Conservation (phyloP, 2,888 invertebrate genomes). For the Drosophila cognata region DNA sequence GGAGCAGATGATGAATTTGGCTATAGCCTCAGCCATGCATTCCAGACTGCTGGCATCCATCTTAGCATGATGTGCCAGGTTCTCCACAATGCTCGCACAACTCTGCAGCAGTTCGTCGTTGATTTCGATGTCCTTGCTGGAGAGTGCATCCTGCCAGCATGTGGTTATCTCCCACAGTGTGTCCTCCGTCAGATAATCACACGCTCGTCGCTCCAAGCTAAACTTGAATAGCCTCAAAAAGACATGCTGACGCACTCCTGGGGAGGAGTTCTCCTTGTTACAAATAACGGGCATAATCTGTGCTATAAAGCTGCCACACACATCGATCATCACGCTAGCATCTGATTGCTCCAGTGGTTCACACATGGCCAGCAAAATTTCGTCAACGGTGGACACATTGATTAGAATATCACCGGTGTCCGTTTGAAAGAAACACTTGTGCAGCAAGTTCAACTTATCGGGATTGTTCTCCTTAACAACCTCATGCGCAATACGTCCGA, state of each 20-base stretch:
- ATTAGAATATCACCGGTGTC: constrained; percentile 83
- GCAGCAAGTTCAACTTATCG: constrained; percentile 82
- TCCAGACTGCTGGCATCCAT: constrained; percentile 58
- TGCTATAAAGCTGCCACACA: constrained; percentile 86
- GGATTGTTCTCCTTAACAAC: constrained; percentile 74
- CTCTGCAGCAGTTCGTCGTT: constrained; percentile 65
- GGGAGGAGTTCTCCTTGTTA: constrained; percentile 84
- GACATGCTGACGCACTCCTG: constrained; percentile 84
- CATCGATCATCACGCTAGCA: constrained; percentile 84
- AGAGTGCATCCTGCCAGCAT: constrained; percentile 87
- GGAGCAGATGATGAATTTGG: constrained; percentile 82
- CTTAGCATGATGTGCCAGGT: constrained; percentile 40
- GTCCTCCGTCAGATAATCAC: constrained; percentile 84
- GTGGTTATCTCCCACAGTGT: constrained; percentile 87
- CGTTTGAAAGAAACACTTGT: constrained; percentile 85
- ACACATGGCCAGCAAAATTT: constrained; percentile 80
- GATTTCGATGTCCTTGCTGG: constrained; percentile 81
- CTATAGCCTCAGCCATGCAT: constrained; percentile 76
- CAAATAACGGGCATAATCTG: constrained; percentile 86
- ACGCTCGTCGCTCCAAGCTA: constrained; percentile 83
- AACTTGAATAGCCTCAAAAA: constrained; percentile 86
- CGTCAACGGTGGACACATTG: constrained; percentile 78
- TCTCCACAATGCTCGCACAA: constrained; percentile 73
- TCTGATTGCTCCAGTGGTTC: constrained; percentile 67
- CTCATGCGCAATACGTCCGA: constrained; percentile 77